These are phyloP conservation scores for Phortica magna DNA, from an alignment of 2,888 invertebrate species.

Conservation along the genomic window DNA sequence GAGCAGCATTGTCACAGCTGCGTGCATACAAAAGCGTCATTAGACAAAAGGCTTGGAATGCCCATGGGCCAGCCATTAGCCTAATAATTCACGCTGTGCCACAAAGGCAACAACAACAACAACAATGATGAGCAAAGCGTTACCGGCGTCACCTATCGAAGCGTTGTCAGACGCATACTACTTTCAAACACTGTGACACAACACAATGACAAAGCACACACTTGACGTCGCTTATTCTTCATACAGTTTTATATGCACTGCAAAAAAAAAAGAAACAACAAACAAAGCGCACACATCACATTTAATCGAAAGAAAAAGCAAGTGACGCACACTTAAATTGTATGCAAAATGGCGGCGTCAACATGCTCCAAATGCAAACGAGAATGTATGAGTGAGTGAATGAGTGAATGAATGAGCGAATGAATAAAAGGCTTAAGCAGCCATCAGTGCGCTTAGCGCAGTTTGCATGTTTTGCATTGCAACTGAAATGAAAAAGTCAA, in stretches of 20 bases:
- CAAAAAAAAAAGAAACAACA: background rate
- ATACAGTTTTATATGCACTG: background rate
- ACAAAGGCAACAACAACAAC: background rate
- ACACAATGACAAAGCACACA: slow-evolving; percentile 18
- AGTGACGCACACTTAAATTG: slow-evolving; percentile 20
- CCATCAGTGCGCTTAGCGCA: background rate
- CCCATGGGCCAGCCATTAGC: slow-evolving; percentile 69
- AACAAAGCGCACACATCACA: slow-evolving; percentile 21
- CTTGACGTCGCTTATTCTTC: background rate
- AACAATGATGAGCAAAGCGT: background rate
- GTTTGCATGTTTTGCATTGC: background rate
- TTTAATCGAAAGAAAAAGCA: slow-evolving; percentile 2
- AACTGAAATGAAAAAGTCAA: background rate
- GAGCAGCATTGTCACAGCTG: slow-evolving; percentile 12
- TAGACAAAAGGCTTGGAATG: slow-evolving; percentile 65
- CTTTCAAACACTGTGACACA: background rate
- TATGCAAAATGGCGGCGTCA: slow-evolving; percentile 10
- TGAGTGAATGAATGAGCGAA: no score
- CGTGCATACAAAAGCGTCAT: slow-evolving; percentile 55
- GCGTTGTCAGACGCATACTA: background rate
- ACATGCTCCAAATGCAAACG: slow-evolving; percentile 20
- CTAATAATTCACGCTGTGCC: slow-evolving; percentile 57
- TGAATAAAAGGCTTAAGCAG: slow-evolving; percentile 23
- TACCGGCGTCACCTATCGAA: background rate
- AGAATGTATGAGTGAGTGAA: no score